phyloP scores from a whole-genome alignment of 2,113 vertebrate species.

The Malurus melanocephalus region DNA sequence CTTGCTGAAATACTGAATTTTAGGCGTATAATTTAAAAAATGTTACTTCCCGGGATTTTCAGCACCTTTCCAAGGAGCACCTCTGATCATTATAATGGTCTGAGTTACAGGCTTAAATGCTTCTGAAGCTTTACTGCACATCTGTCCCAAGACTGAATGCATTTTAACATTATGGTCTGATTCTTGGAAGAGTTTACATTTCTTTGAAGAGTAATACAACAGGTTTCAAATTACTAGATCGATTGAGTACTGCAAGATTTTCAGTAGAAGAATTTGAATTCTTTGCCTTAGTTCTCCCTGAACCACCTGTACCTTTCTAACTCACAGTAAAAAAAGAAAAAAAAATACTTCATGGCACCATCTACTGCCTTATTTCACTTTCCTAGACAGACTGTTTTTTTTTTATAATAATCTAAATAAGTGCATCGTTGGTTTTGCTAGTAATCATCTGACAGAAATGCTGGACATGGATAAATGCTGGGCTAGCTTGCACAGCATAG shows the following conservation, averaged over 20 bases:
- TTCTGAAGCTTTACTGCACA: neutral
- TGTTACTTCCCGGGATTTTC: neutral
- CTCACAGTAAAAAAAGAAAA: neutral
- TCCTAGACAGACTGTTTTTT: neutral
- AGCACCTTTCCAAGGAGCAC: neutral
- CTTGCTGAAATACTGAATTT: neutral
- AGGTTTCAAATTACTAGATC: neutral
- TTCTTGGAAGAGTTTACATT: neutral
- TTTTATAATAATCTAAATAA: neutral
- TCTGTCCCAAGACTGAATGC: neutral
- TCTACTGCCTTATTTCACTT: neutral
- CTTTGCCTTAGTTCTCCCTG: neutral
- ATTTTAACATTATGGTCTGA: neutral
- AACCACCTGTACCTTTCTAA: neutral
- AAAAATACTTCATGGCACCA: neutral
- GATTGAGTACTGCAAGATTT: neutral
- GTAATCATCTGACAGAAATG: neutral
- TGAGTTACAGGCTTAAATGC: neutral
- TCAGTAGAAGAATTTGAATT: neutral
- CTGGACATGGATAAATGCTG: neutral
- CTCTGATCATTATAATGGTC: neutral
- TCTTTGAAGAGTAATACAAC: neutral
- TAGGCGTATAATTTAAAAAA: neutral
- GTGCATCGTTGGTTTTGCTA: neutral
- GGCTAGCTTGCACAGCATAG: neutral